A percentile compares a stretch with the other conserved stretches of the same genome.
These are phyloP conservation scores for Lerema accius DNA, from an alignment of 1,140 invertebrate species.

Conservation along the genomic window DNA sequence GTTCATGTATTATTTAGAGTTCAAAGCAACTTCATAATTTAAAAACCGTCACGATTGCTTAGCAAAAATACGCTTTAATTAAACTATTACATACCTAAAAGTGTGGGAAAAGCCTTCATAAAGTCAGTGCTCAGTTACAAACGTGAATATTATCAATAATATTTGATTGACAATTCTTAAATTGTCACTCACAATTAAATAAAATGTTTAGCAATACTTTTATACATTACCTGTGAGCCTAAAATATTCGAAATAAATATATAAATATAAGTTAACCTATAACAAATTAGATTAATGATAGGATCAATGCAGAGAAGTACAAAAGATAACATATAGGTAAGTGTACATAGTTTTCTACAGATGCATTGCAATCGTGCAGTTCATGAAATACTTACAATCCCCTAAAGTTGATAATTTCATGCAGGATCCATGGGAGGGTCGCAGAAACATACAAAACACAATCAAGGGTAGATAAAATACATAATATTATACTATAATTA, in stretches of 20 bases:
- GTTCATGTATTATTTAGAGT: neutral
- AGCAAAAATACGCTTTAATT: neutral
- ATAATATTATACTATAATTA: constrained; percentile 1
- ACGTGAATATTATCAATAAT: neutral
- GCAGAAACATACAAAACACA: constrained; percentile 67
- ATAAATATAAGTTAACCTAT: neutral
- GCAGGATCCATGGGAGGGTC: constrained; percentile 69
- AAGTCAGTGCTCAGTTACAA: too few species aligned
- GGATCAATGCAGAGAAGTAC: neutral
- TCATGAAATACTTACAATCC: constrained; percentile 73
- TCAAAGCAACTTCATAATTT: neutral
- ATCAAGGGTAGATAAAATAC: constrained; percentile 38
- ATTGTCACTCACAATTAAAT: too few species aligned
- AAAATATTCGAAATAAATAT: neutral
- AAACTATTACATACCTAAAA: neutral
- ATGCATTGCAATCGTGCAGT: constrained; percentile 46
- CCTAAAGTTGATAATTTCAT: constrained; percentile 75
- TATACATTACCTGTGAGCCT: neutral
- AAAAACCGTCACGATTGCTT: neutral
- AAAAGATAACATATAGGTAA: neutral
- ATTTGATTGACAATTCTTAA: neutral
- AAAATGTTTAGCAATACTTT: neutral
- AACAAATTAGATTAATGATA: neutral
- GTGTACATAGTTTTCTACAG: constrained; percentile 1
- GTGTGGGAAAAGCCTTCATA: neutral